These are phyloP conservation scores for Pheosia tremula DNA, from an alignment of 2,888 invertebrate species.

Conservation along the genomic window DNA sequence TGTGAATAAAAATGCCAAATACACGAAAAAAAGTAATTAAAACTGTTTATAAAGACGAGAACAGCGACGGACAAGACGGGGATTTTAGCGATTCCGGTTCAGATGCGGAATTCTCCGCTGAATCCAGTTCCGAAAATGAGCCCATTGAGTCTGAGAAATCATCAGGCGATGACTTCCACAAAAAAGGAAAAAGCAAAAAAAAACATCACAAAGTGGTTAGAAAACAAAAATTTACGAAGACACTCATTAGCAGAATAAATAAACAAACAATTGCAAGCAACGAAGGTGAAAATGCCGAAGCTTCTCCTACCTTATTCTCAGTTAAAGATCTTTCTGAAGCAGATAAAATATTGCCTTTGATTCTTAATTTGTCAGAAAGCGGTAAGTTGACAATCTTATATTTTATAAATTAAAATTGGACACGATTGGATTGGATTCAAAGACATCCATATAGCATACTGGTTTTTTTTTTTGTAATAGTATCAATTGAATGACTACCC, in stretches of 20 bases:
- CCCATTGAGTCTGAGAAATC: slow-evolving; percentile 47
- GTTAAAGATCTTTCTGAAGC: slow-evolving; percentile 75
- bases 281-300: slow-evolving; percentile 43
- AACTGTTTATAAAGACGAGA: slow-evolving; percentile 74
- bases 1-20: slow-evolving; percentile 55
- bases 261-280: slow-evolving; percentile 44
- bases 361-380: slow-evolving; percentile 80
- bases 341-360: slow-evolving; percentile 73
- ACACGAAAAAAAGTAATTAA: slow-evolving; percentile 74
- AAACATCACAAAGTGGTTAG: slow-evolving; percentile 18
- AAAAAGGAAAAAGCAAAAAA: slow-evolving; percentile 36
- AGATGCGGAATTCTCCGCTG: slow-evolving; percentile 68
- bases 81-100: slow-evolving; percentile 82
- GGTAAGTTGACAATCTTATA: slow-evolving; percentile 54
- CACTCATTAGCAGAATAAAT: slow-evolving; percentile 58
- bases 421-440: neutral
- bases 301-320: slow-evolving; percentile 50
- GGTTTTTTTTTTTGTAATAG: too few species aligned
- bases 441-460: too few species aligned
- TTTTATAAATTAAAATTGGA: neutral
- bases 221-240: slow-evolving; percentile 58
- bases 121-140: slow-evolving; percentile 64
- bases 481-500: too few species aligned
- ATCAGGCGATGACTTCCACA: slow-evolving; percentile 63
- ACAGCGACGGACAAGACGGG: slow-evolving; percentile 64